Evolutionary conservation across 2,113 vertebrate species (phyloP).

Genomic region (Hippocampus comes): DNA sequence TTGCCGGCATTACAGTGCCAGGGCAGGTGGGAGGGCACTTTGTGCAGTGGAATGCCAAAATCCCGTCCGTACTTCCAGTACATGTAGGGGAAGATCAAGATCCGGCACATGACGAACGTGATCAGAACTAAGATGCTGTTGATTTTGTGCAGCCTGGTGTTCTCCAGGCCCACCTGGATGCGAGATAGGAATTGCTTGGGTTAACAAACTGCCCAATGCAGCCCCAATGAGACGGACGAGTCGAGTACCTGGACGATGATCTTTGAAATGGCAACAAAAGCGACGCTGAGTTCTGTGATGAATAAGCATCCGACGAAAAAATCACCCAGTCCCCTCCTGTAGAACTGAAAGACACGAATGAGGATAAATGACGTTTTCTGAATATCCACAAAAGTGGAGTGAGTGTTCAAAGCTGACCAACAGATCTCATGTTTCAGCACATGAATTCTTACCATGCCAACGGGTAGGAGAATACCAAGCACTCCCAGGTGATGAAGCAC

Average conservation of each 20-base stretch:
- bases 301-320: constrained; percentile 88
- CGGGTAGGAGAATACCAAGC: constrained; percentile 78
- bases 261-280: constrained; percentile 81
- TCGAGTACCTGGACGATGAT: constrained; percentile 81
- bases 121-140: constrained; percentile 79
- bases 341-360: constrained; percentile 65
- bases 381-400: not conserved
- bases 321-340: constrained; percentile 82
- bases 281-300: constrained; percentile 84
- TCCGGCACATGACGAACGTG: constrained; percentile 84
- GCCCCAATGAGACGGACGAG: not conserved
- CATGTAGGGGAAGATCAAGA: constrained; percentile 89
- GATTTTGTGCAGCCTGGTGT: constrained; percentile 77
- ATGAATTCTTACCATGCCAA: constrained; percentile 73
- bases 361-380: not conserved
- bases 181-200: not conserved
- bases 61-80: constrained; percentile 80
- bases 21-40: constrained; percentile 79
- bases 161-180: constrained; percentile 75
- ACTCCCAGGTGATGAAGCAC: constrained; percentile 81
- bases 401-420: not conserved
- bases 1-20: constrained; percentile 84
- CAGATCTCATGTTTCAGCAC: not conserved
- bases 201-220: not conserved
- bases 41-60: constrained; percentile 70